phyloP scores from a whole-genome alignment of 2,113 vertebrate genomes.

The Natator depressus region DNA sequence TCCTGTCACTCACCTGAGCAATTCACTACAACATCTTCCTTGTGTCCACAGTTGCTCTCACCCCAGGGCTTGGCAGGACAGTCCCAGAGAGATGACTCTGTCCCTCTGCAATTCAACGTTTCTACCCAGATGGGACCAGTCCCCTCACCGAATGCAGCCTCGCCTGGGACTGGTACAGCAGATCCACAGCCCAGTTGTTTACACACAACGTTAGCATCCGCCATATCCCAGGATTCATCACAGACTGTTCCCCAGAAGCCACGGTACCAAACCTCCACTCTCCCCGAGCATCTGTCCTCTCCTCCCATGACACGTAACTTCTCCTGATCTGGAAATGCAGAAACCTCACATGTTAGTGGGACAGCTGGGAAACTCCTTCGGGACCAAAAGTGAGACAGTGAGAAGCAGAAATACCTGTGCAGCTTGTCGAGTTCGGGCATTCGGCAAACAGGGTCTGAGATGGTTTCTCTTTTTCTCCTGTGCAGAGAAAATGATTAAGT shows the following conservation, averaged over 20 bases:
- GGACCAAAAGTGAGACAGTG: no score
- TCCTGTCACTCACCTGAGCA: slow-evolving; percentile 49
- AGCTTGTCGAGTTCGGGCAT: not conserved
- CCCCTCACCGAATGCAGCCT: slow-evolving; percentile 55
- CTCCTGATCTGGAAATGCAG: no score
- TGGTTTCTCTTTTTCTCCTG: not conserved
- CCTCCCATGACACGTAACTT: no score
- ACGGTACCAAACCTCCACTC: no score
- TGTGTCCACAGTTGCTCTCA: slow-evolving; percentile 62
- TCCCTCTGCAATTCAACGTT: slow-evolving; percentile 47
- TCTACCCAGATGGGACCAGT: slow-evolving; percentile 67
- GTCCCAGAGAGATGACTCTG: slow-evolving; percentile 63
- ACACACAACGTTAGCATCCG: slow-evolving; percentile 49
- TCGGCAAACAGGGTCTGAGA: not conserved
- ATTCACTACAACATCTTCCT: slow-evolving; percentile 60
- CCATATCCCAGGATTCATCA: slow-evolving; percentile 48
- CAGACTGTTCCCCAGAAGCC: not conserved
- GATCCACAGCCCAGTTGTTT: slow-evolving; percentile 58
- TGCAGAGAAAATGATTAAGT: not conserved
- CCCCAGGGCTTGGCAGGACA: slow-evolving; percentile 52
- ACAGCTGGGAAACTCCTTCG: no score
- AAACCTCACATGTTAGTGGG: no score
- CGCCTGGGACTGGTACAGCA: slow-evolving; percentile 1
- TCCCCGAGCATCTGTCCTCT: no score
- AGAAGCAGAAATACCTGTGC: no score